Evolutionary conservation across 2,888 invertebrate genomes (phyloP), one percentile per base, ranked within the genome.

Genomic region (Drosophila ustulata): DNA sequence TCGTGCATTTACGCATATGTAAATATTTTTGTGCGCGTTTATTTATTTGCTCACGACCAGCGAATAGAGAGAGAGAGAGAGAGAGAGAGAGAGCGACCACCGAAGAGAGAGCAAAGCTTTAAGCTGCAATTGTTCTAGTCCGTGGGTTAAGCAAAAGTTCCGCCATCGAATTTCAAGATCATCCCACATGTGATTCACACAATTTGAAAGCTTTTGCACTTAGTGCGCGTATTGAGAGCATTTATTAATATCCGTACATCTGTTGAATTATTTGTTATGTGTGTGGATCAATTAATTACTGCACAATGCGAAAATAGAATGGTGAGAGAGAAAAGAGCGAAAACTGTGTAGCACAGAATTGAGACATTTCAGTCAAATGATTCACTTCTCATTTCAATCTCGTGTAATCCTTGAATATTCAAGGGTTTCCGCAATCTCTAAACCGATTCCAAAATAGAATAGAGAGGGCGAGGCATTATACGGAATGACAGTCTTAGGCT

Each of bases 1-100:
- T 13, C 62, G 46, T 65, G 69, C 61, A 71, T 76, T 66, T 75
- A 63, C 64, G 71, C 77, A 75, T 80, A 59, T 82, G 80, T 86
- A 72, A 80, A 86, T 82, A 82, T 72, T 82, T 71, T 69, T 56
- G 50, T 68, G 58, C 49, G 11, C 45, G 57, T 45, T 37, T 37
- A 53, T 59, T 65, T 66, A 52, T 58, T 58, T 68, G 41, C 69
- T 70, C 58, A 26, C 26, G 26, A 56, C 47, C 56, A 47, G 37
- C 30, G 34, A 13, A 30, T 23, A 32, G 32, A 23, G 23, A 34
- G 41, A 4, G n/a, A 37, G 4, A 7, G 7, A 0, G 57, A 25
- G 34, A 58, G n/a, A n/a, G n/a, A 34, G 41, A 4, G n/a, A 37
- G 4, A 7, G 7, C n/a, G n/a, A n/a, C n/a, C n/a, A n/a, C n/a